A percentile compares a stretch with the other conserved stretches of the same genome.
phyloP scores from a whole-genome alignment of 2,113 vertebrate species.

The Calypte anna region DNA sequence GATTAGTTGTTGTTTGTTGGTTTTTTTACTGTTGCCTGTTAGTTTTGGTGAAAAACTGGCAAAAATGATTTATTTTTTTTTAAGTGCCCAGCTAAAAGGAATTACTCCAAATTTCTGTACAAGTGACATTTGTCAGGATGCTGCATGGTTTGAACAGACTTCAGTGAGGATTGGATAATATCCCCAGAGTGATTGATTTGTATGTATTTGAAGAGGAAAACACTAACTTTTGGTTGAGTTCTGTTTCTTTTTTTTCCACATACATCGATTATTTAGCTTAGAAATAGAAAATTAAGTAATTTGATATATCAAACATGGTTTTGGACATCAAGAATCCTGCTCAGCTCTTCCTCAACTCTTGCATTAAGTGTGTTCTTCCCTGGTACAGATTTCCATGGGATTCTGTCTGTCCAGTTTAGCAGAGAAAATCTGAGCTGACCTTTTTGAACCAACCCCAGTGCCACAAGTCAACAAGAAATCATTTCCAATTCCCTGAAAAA shows the following conservation, averaged over 20 bases:
- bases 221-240: no score
- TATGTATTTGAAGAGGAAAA: not conserved
- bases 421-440: not conserved
- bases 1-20: no score
- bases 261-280: accelerated
- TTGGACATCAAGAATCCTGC: not conserved
- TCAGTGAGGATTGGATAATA: not conserved
- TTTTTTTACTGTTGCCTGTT: not conserved
- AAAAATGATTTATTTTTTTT: not conserved
- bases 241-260: not conserved
- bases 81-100: not conserved
- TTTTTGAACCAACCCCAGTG: not conserved
- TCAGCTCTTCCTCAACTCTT: not conserved
- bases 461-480: not conserved
- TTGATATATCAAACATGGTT: not conserved
- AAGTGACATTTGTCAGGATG: not conserved
- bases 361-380: no score
- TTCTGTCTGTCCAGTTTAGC: not conserved
- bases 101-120: not conserved
- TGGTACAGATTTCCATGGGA: not conserved
- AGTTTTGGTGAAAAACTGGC: not conserved
- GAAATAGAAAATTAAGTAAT: not conserved
- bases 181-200: not conserved
- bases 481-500: not conserved
- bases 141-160: not conserved